Conservation (phyloP, 2,797 vertebrate genomes). For the Prunella strophiata region DNA sequence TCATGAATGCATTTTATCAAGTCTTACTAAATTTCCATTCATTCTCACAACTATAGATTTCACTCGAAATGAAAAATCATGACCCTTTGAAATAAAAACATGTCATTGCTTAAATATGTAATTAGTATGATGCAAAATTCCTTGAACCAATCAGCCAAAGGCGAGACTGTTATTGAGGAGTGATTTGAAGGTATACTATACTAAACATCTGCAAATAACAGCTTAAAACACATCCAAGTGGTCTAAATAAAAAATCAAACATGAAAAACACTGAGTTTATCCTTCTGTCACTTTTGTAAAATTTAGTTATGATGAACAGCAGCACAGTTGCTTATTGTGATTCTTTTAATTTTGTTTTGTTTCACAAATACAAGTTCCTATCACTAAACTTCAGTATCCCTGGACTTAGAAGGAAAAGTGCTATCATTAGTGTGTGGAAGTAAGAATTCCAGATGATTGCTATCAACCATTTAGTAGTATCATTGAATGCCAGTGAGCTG, state of each 20-base stretch:
- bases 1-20: neutral
- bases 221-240: neutral
- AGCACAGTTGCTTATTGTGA: neutral
- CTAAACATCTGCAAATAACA: neutral
- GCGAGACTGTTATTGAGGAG: neutral
- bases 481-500: neutral
- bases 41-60: neutral
- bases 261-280: neutral
- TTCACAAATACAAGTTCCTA: neutral
- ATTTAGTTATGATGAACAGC: neutral
- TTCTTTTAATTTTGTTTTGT: neutral
- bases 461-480: neutral
- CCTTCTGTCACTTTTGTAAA: neutral
- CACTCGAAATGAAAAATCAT: slow-evolving; percentile 13
- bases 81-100: neutral
- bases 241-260: neutral
- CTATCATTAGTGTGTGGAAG: neutral
- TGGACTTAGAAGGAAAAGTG: neutral
- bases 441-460: neutral
- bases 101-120: neutral
- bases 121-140: neutral
- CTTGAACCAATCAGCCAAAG: neutral
- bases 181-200: neutral
- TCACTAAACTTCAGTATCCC: neutral
- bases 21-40: neutral